Base-by-base conservation (phyloP, 2,797 vertebrate species). In the Myripristis jacobus region DNA sequence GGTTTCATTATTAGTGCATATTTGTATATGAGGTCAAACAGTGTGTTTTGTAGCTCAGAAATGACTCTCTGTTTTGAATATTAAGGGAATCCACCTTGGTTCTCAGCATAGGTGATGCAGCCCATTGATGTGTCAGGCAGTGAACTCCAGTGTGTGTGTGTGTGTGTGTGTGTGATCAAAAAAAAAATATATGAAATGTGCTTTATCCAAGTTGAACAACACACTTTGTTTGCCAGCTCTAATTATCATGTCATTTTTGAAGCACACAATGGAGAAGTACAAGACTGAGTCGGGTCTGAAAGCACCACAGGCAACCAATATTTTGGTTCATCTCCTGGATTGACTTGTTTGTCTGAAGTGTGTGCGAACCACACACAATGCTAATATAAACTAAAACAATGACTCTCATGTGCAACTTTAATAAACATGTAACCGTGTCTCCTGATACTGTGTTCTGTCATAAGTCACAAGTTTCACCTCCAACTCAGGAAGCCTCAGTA, bases 371-470 rank as follows among this genome's bases (percentile, higher is more conserved):
- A 6, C 22, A 36, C 36, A 13, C 24, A 46, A 41, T 8, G 21
- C 46, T 71, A 34, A 74, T 68, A 44, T 63, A 18, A 71, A 79
- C 75, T 86, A 59, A 85, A 79, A 43, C 72, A 21, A 22, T 31
- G 15, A 79, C 65, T 71, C 24, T 73, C 34, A 36, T 52, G 52
- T 80, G 22, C 53, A 46, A 54, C 8, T 8, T 68, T n/a, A 62
- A 60, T 73, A 41, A 61, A 61, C 21, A 53, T 31, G 0, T 24
- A 52, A 46, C 25, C 58, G 0, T 13, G 16, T 77, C 64, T 79
- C 65, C 80, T 85, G 73, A 62, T 51, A 50, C 54, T 76, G 54
- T 79, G 69, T 65, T 60, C 31, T 73, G 59, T 80, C 59, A 51
- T 48, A 75, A 79, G 66, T 72, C 51, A 63, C n/a, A n/a, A n/a